Percentiles rank a stretch among this genome's conserved stretches.
Conservation (phyloP, 2,888 invertebrate species). For the Zygogramma bicolorata region DNA sequence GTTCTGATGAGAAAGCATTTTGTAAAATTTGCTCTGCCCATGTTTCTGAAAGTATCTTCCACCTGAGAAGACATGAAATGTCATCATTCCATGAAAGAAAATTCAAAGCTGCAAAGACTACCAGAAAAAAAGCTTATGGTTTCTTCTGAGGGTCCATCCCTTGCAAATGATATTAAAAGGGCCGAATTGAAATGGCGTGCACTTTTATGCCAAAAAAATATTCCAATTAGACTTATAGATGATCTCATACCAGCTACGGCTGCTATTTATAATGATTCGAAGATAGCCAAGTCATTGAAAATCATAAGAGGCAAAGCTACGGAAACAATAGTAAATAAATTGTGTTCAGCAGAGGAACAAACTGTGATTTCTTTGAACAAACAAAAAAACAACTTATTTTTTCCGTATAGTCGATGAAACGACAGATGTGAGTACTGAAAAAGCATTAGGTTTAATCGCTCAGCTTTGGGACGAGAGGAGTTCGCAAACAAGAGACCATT, state of each 20-base stretch:
- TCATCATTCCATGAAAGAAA: not conserved
- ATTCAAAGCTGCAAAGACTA: not conserved
- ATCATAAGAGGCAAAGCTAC: not conserved
- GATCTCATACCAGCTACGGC: not conserved
- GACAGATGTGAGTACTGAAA: not conserved
- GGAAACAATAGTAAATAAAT: not conserved
- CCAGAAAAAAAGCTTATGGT: not conserved
- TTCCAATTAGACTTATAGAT: not conserved
- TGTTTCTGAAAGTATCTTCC: not conserved
- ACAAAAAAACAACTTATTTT: not conserved
- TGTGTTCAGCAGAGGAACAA: not conserved
- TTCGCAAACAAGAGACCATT: not conserved
- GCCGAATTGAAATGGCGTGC: not conserved
- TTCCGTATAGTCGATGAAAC: not conserved
- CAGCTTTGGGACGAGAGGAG: not conserved
- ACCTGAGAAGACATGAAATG: not conserved
- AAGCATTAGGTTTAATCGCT: not conserved
- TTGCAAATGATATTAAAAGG: not conserved
- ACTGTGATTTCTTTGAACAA: not conserved
- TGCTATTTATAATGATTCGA: not conserved
- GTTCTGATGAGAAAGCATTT: not conserved
- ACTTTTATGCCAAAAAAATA: not conserved
- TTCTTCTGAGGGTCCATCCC: not conserved
- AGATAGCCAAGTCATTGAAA: not conserved
- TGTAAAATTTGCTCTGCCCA: not conserved